Evolutionary conservation across 2,113 vertebrate species (phyloP), one percentile per base, ranked within the genome.

Genomic region (Podiceps cristatus): DNA sequence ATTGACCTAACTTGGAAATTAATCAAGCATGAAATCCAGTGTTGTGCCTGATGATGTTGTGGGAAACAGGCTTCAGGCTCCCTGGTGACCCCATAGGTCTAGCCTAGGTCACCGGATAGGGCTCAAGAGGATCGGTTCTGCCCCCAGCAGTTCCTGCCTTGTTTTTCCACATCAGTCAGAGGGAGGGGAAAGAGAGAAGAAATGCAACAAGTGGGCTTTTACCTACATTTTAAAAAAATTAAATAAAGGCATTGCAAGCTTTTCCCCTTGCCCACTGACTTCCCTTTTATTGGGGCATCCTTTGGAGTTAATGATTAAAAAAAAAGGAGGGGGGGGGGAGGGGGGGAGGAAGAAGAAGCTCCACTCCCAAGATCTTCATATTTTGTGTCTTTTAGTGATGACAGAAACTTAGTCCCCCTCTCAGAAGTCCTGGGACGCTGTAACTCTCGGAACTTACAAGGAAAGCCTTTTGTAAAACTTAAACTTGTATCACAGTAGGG

Each of bases 31-130:
- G 85, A 87, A 73, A 88, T 94, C 20, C 71, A 89, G 79, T 1
- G 0, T 73, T 84, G 40, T 87, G 73, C 73, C 25, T 63, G n/a
- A 58, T 60, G 67, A 74, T 73, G 44, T 76, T 89, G 49, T 96
- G 94, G 89, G 94, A 96, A 97, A 79, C 33, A 29, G 83, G 56
- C 79, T 92, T 40, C 68, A 23, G 60, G 49, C 73, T 95, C 86
- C 62, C 80, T 93, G 53, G 58, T 94, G 93, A 50, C 77, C 91
- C 60, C 18, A 3, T 6, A 62, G 69, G 91, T 71, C 42, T 56
- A 87, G 53, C 45, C 45, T 56, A 35, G 66, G 91, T 87, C 84
- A 79, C 15, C 53, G 45, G 29, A 63, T 29, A 75, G 42, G 81
- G 62, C 19, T 91, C 29, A 55, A 49, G 28, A 75, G 52, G 25